Evolutionary conservation across 2,113 vertebrate genomes (phyloP).

Genomic region (Trogon surrucura): DNA sequence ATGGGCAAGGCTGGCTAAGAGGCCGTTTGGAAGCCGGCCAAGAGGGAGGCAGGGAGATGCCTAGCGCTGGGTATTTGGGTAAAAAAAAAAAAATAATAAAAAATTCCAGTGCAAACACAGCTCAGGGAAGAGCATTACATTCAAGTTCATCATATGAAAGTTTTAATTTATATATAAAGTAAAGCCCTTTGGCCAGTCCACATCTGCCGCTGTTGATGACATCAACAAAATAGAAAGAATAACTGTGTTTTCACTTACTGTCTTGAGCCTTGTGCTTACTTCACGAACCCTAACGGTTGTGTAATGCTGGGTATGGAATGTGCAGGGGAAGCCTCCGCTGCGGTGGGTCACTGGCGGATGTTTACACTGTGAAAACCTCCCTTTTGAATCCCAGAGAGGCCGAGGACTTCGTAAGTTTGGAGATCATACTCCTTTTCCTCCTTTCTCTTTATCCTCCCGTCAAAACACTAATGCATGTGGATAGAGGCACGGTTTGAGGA

Average conservation of each 20-base stretch:
- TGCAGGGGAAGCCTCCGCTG: background rate
- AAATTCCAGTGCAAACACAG: background rate
- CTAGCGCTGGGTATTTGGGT: background rate
- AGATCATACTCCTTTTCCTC: background rate
- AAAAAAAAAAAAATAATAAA: background rate
- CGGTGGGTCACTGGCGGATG: background rate
- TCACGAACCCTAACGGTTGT: background rate
- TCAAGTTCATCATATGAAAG: background rate
- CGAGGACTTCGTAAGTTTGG: background rate
- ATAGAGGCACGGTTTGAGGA: background rate
- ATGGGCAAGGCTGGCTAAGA: background rate
- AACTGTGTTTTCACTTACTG: background rate
- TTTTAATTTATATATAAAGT: background rate
- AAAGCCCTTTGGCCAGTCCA: background rate
- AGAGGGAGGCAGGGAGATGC: background rate
- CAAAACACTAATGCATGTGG: accelerated
- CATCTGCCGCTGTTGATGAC: background rate
- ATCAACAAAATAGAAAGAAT: background rate
- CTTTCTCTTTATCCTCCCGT: background rate
- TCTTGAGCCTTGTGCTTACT: background rate
- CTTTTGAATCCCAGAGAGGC: background rate
- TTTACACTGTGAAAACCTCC: background rate
- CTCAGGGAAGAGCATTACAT: background rate
- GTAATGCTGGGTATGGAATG: background rate
- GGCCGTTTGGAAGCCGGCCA: background rate